These are phyloP conservation scores for Oscheius sp. DNA, from an alignment of 2,888 invertebrate genomes.

Conservation along the genomic window DNA sequence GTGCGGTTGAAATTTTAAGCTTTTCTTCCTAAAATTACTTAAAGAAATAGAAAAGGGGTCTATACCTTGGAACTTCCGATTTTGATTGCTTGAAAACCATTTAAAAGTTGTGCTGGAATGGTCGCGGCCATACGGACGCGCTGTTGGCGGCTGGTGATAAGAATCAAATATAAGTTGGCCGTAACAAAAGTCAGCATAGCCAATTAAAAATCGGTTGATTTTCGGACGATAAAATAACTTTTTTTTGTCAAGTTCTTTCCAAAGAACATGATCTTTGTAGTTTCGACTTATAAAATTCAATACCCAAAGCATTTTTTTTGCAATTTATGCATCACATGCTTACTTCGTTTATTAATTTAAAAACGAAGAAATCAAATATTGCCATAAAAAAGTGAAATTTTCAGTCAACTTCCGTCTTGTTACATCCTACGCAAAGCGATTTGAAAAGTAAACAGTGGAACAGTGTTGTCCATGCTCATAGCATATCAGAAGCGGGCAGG, in stretches of 20 bases:
- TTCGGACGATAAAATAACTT: neutral
- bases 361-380: too few relatives aligned
- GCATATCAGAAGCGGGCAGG: neutral
- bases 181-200: conserved; percentile 19
- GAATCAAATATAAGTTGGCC: conserved; percentile 24
- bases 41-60: neutral
- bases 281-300: too few relatives aligned
- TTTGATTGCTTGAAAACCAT: conserved; percentile 18
- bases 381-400: neutral
- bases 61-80: conserved; percentile 22
- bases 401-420: neutral
- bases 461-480: neutral
- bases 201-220: conserved; percentile 13
- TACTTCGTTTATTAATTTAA: too few relatives aligned
- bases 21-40: conserved; percentile 22
- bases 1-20: conserved; percentile 22
- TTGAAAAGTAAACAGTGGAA: conserved; percentile 8
- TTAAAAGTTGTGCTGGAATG: conserved; percentile 13
- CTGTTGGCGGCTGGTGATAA: conserved; percentile 18
- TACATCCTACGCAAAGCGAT: conserved; percentile 12
- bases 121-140: conserved; percentile 21
- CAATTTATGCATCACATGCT: too few relatives aligned
- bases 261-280: too few relatives aligned
- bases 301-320: too few relatives aligned
- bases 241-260: neutral